These are phyloP conservation scores for Rotaria magnacalcarata DNA, from an alignment of 2,888 invertebrate species.

Conservation along the genomic window DNA sequence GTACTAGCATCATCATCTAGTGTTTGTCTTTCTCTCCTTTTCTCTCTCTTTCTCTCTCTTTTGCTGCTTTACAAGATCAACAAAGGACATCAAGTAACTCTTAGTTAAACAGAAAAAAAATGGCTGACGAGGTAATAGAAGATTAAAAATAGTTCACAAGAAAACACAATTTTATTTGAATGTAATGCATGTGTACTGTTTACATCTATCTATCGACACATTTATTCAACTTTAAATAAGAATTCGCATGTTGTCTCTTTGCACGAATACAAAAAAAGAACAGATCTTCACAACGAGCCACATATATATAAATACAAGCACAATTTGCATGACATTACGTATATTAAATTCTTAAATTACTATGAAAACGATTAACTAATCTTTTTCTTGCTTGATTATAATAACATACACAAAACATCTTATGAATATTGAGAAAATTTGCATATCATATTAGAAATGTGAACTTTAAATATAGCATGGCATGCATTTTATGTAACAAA, in stretches of 20 bases:
- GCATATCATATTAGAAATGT: background rate
- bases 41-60: background rate
- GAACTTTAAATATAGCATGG: background rate
- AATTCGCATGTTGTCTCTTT: background rate
- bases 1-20: background rate
- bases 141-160: background rate
- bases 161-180: background rate
- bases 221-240: background rate
- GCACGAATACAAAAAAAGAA: background rate
- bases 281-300: too few relatives aligned
- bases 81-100: background rate
- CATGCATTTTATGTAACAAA: background rate
- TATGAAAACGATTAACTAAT: too few relatives aligned
- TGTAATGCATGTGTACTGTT: background rate
- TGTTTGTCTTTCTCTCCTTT: background rate
- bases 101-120: constrained; percentile 3
- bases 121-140: constrained; percentile 31
- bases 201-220: background rate
- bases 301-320: background rate
- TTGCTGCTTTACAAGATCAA: background rate
- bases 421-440: too few relatives aligned
- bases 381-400: background rate
- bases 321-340: background rate
- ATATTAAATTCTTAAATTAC: too few relatives aligned
- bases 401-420: background rate